Base-by-base conservation (phyloP, 2,113 vertebrate genomes). In the Coptodon bakossiorum region DNA sequence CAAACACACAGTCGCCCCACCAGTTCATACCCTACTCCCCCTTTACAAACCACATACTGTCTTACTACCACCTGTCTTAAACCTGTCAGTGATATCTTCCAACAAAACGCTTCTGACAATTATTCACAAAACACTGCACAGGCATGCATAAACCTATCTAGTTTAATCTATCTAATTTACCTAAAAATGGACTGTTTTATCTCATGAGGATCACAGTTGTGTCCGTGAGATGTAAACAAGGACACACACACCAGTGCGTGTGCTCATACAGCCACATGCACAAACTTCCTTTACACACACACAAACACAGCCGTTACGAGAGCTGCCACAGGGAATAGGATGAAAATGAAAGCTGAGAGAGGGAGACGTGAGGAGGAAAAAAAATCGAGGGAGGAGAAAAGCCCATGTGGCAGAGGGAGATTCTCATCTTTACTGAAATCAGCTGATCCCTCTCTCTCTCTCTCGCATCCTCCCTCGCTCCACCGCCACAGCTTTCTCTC, bases 381-480 rank as follows among this genome's bases (percentile, higher is more conserved):
- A 81, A 86, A 93, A 87, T 54, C 2, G 45, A 91, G 86, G 89
- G 89, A 93, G 78, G 91, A 94, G 94, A 95, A 95, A 93, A 95
- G 86, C 94, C 94, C 92, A 92, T 92, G 93, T 93, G 90, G 93
- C 83, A 89, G 80, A 95, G 93, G 94, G 95, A 95, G 92, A 95
- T 95, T 95, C 94, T 94, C 90, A 93, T 94, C 94, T 93, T 85
- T 59, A 79, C 82, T 90, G 81, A 87, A 94, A 95, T 95, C 95
- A 95, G 93, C 91, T 94, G 94, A 95, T 93, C 83, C 68, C 31
- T 59, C 56, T 36, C 31, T 19, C 52, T 53, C 57, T 66, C 9
- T 63, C 6, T 34, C 9, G 6, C 71, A 31, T 78, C 43, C 45
- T 31, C 73, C 85, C 45, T 31, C 27, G 68, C 86, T 53, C 12